These are phyloP conservation scores for Lampris megalopsis DNA, from an alignment of 2,113 vertebrate genomes.

Conservation along the genomic window DNA sequence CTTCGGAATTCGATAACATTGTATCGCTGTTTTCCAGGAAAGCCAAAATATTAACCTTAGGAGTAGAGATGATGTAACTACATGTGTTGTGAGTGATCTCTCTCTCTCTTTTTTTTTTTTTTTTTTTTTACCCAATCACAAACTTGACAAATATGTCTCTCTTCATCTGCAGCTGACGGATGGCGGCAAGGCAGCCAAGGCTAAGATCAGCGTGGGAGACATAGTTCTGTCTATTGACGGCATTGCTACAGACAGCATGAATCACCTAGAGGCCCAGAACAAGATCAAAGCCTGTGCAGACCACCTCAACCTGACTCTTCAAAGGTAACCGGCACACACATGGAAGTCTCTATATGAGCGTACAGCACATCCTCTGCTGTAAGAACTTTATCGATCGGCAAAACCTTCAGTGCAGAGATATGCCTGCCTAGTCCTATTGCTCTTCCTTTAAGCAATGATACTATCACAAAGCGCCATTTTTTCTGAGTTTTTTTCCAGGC, in stretches of 20 bases:
- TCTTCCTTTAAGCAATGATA: not conserved
- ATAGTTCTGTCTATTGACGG: conserved; percentile 94
- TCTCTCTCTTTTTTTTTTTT: conserved; percentile 7
- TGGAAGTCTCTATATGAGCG: not conserved
- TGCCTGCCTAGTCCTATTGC: not conserved
- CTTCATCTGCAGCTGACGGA: conserved; percentile 88
- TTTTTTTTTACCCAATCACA: conserved; percentile 30
- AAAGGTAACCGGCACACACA: conserved; percentile 85
- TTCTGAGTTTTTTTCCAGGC: not conserved
- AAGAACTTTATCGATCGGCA: not conserved
- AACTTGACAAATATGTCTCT: too few species aligned
- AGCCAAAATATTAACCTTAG: not conserved
- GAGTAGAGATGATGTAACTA: not conserved
- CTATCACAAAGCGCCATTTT: not conserved
- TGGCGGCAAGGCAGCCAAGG: conserved; percentile 91
- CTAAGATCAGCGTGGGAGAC: conserved; percentile 91
- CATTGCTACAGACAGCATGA: conserved; percentile 91
- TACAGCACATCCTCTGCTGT: not conserved
- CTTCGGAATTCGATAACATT: too few species aligned
- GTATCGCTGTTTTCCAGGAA: too few species aligned
- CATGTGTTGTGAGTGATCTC: not conserved
- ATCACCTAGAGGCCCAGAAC: conserved; percentile 98
- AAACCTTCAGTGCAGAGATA: too few species aligned
- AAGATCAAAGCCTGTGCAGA: conserved; percentile 94
- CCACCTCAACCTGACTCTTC: conserved; percentile 90